These are phyloP conservation scores for Typhlichthys subterraneus DNA, from an alignment of 2,797 vertebrate genomes.

Conservation along the genomic window DNA sequence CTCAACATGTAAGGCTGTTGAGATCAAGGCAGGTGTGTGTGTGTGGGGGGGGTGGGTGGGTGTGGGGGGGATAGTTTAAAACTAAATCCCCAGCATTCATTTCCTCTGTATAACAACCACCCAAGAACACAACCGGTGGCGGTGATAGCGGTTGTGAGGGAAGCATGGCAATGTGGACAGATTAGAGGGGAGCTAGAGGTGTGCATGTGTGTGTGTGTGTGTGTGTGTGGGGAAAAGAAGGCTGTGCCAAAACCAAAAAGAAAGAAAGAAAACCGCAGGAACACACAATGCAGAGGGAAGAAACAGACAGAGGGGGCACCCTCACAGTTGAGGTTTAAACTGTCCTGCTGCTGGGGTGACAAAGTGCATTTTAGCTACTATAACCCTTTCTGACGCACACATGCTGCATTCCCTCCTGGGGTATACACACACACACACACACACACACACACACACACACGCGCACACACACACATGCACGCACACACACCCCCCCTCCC, in stretches of 20 bases:
- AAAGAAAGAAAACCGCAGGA: too few relatives aligned
- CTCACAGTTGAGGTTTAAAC: conserved; percentile 84
- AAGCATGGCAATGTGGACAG: conserved; percentile 51
- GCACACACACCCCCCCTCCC: conserved; percentile 74
- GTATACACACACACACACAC: conserved; percentile 5
- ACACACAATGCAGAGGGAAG: conserved; percentile 45
- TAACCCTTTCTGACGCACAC: conserved; percentile 15
- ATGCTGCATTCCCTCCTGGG: not conserved
- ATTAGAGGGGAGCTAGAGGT: conserved; percentile 79
- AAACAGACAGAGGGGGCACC: conserved; percentile 44
- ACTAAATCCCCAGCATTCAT: conserved; percentile 36
- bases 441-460: not conserved
- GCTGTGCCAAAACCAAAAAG: not conserved
- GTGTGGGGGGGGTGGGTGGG: not conserved
- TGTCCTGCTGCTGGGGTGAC: conserved; percentile 77
- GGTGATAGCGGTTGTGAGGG: conserved; percentile 5
- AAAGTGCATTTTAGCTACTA: conserved; percentile 6
- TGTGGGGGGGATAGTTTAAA: not conserved
- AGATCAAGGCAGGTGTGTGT: not conserved
- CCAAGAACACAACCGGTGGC: conserved; percentile 20
- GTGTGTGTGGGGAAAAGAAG: not conserved
- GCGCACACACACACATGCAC: conserved; percentile 39
- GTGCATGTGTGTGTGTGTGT: conserved; percentile 27
- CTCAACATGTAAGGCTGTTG: not conserved
- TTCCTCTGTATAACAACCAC: conserved; percentile 43